phyloP scores from a whole-genome alignment of 2,888 invertebrate genomes.

The Ochropacha duplaris region DNA sequence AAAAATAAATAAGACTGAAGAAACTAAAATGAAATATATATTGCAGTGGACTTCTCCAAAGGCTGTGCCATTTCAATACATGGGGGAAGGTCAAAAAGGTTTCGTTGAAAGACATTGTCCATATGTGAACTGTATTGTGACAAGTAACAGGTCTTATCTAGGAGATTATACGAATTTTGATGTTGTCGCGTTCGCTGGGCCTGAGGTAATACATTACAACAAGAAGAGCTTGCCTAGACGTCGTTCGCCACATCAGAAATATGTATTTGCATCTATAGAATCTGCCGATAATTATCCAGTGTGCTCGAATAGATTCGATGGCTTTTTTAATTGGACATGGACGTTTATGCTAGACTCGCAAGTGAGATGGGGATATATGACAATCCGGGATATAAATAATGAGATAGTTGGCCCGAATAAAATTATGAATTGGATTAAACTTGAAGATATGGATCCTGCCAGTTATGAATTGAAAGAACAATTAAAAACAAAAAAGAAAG shows the following conservation, averaged over 20 bases:
- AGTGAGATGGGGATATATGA: constrained; percentile 48
- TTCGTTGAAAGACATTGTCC: constrained; percentile 49
- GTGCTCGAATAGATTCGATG: constrained; percentile 35
- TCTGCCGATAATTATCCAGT: constrained; percentile 51
- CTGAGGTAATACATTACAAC: constrained; percentile 29
- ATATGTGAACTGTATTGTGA: constrained; percentile 55
- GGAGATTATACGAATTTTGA: constrained; percentile 46
- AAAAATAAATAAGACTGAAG: not conserved
- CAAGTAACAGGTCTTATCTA: constrained; percentile 37
- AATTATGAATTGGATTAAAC: constrained; percentile 37
- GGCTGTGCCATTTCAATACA: constrained; percentile 43
- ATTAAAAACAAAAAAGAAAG: constrained; percentile 15
- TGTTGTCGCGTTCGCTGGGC: constrained; percentile 51
- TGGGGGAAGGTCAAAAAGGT: constrained; percentile 40
- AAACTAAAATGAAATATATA: constrained; percentile 42
- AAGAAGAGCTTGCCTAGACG: constrained; percentile 26
- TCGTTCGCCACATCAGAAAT: constrained; percentile 50
- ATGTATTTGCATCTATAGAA: constrained; percentile 50
- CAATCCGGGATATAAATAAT: constrained; percentile 35
- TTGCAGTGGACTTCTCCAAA: constrained; percentile 51
- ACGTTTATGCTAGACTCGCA: constrained; percentile 52
- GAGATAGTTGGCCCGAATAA: constrained; percentile 41
- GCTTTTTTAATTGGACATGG: constrained; percentile 60
- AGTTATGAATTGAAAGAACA: constrained; percentile 13
- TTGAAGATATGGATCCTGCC: constrained; percentile 40